Percentiles rank a stretch among this genome's conserved stretches.
phyloP scores from a whole-genome alignment of 30 jellyfish, hydroid and myxozoan species.

The Hydra vulgaris region DNA sequence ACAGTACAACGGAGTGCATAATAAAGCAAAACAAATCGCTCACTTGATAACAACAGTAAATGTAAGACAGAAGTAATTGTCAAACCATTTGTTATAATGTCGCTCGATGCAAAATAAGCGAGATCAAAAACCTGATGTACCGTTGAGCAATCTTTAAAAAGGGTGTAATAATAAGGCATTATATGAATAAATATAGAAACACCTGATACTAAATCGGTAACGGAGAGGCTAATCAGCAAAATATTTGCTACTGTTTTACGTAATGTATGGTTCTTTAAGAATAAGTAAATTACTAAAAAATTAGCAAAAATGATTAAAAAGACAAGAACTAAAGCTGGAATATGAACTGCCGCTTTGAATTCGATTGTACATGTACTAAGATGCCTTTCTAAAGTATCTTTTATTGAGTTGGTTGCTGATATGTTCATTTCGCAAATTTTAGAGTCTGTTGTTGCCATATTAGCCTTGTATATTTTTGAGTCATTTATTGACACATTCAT shows the following conservation, averaged over 20 bases:
- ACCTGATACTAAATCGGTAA: constrained; percentile 70
- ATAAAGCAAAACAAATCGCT: constrained; percentile 63
- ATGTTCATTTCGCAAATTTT: no score
- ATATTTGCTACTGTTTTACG: constrained; percentile 44
- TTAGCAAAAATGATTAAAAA: constrained; percentile 39
- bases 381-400: no score
- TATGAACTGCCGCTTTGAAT: constrained; percentile 39
- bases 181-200: constrained; percentile 35
- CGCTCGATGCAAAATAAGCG: constrained; percentile 26
- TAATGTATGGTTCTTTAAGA: constrained; percentile 22
- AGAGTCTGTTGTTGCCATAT: no score
- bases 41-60: constrained; percentile 52
- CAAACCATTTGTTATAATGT: constrained; percentile 24
- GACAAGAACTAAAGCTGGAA: constrained; percentile 33
- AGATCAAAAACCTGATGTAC: not conserved
- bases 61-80: constrained; percentile 58
- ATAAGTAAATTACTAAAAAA: constrained; percentile 38
- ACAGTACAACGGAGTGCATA: constrained; percentile 68
- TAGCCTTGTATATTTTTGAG: no score
- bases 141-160: not conserved
- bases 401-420: no score
- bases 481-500: no score
- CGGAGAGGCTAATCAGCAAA: constrained; percentile 63
- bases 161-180: constrained; percentile 27
- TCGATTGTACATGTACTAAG: constrained; percentile 1